Conservation (phyloP, 2,888 invertebrate genomes). For the Beris chalybata region DNA sequence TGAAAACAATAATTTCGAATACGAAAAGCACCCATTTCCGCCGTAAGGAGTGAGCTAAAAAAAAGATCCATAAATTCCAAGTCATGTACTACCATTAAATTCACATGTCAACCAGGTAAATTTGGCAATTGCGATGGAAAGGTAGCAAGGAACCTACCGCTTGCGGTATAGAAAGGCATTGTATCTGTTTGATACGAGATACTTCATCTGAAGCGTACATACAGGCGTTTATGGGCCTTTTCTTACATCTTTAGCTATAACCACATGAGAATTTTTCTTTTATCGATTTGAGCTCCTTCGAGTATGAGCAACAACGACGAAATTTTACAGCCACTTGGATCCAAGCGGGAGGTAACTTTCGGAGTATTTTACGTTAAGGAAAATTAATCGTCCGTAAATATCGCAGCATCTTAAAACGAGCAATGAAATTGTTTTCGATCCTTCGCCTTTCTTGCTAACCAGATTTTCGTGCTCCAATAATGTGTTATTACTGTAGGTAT, state of each 20-base stretch:
- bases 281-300: not conserved
- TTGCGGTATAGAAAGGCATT: too few relatives aligned
- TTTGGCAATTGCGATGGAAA: not conserved
- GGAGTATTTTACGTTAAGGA: not conserved
- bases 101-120: conserved; percentile 7
- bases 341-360: not conserved
- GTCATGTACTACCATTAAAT: conserved; percentile 13
- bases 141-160: too few relatives aligned
- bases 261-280: not conserved
- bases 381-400: conserved; percentile 16
- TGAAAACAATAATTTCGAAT: not conserved
- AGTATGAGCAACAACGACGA: not conserved
- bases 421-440: conserved; percentile 7
- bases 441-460: conserved; percentile 4
- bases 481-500: not conserved
- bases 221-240: not conserved
- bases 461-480: not conserved
- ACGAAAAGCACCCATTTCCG: not conserved
- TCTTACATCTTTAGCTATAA: not conserved
- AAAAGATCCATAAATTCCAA: conserved; percentile 8
- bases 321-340: not conserved
- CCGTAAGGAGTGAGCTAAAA: not conserved
- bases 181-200: too few relatives aligned
- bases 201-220: too few relatives aligned
- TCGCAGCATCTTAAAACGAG: not conserved